These are phyloP conservation scores for Kryptolebias ocellatus DNA, from an alignment of 2,797 vertebrate species.

Conservation along the genomic window DNA sequence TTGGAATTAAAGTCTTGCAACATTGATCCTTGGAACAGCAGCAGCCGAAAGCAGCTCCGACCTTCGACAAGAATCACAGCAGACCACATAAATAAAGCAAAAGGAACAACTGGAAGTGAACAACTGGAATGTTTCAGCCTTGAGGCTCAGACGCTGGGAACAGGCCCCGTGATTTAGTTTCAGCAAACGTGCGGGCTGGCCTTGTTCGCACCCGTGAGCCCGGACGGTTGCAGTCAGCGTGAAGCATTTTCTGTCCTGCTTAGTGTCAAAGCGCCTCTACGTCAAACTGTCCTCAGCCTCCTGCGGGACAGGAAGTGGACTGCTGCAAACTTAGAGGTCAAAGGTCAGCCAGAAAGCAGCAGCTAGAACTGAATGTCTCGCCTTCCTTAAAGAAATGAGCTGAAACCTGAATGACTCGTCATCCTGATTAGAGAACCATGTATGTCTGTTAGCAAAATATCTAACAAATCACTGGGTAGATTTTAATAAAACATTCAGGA, in stretches of 20 bases:
- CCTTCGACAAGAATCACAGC: slow-evolving; percentile 2
- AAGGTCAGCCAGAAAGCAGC: slow-evolving; percentile 5
- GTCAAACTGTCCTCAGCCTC: neutral
- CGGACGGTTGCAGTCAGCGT: neutral
- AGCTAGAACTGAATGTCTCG: no score
- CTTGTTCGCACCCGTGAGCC: neutral
- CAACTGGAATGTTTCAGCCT: neutral
- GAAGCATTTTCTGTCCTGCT: neutral
- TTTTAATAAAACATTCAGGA: no score
- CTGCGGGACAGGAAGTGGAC: neutral
- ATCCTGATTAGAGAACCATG: no score
- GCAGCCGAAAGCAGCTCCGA: neutral
- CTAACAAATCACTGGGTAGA: no score
- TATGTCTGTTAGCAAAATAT: no score
- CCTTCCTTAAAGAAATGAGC: no score
- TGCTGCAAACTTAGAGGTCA: slow-evolving; percentile 1
- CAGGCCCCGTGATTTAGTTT: neutral
- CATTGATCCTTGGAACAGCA: neutral
- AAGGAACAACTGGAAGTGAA: neutral
- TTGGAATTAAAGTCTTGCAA: neutral
- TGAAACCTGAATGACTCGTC: no score
- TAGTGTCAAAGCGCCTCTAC: neutral
- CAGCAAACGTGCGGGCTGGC: neutral
- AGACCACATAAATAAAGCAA: neutral
- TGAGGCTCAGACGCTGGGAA: neutral